Conservation (phyloP, 2,797 vertebrate genomes). For the Channallabes apus region DNA sequence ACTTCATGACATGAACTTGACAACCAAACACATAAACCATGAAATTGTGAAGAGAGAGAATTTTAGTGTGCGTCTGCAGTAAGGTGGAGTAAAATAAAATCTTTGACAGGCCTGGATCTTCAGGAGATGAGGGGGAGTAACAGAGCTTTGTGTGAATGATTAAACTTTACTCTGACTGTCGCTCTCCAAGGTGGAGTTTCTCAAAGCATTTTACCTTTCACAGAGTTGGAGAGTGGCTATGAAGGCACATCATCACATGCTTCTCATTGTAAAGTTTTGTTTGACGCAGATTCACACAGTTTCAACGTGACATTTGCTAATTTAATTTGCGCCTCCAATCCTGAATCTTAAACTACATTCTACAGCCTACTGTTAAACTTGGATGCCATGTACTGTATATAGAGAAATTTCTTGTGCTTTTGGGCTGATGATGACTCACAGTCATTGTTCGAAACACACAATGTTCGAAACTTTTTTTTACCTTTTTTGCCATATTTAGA, state of each 20-base stretch:
- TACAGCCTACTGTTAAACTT: background rate
- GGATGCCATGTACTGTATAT: background rate
- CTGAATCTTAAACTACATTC: background rate
- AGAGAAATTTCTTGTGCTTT: background rate
- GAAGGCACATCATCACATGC: background rate
- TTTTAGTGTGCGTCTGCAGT: background rate
- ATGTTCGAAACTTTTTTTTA: too few species aligned
- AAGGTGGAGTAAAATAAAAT: slow-evolving; percentile 13
- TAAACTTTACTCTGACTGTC: slow-evolving; percentile 20
- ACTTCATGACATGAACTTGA: background rate
- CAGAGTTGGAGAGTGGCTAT: background rate
- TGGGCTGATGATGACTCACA: too few species aligned
- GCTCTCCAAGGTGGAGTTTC: background rate
- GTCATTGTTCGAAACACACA: too few species aligned
- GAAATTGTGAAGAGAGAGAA: background rate
- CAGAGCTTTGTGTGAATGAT: background rate
- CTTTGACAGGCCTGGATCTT: slow-evolving; percentile 26
- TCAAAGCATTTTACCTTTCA: background rate
- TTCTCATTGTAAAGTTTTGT: background rate
- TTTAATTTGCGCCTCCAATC: background rate
- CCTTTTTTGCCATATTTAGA: background rate
- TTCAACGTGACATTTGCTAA: background rate
- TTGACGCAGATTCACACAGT: background rate
- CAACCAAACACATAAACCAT: background rate
- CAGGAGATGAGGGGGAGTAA: slow-evolving; percentile 13